phyloP scores from a whole-genome alignment of 1,140 invertebrate genomes.

The Goniozus legneri region DNA sequence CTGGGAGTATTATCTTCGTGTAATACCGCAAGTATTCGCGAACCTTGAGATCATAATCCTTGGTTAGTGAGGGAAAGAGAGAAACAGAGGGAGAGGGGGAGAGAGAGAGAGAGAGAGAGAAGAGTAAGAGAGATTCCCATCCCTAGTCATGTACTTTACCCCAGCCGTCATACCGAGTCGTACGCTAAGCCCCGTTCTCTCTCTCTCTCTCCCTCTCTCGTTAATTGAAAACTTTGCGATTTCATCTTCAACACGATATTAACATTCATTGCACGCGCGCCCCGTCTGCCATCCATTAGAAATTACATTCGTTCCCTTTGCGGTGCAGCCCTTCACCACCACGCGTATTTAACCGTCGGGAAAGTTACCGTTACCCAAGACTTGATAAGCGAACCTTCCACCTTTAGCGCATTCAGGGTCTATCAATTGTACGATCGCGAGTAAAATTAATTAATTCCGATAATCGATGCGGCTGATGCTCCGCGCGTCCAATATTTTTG shows the following conservation, averaged over 20 bases:
- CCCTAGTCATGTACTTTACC: too few relatives aligned
- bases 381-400: too few relatives aligned
- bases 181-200: too few relatives aligned
- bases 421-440: too few relatives aligned
- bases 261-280: constrained; percentile 20
- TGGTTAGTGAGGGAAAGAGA: not conserved
- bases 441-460: too few relatives aligned
- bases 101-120: not conserved
- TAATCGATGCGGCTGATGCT: too few relatives aligned
- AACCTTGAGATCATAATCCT: constrained; percentile 9
- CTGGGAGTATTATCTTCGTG: constrained; percentile 15
- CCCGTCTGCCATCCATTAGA: constrained; percentile 23
- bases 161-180: too few relatives aligned
- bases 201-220: constrained; percentile 6
- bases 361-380: too few relatives aligned
- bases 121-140: not conserved
- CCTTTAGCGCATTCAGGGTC: too few relatives aligned
- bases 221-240: constrained; percentile 28
- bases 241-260: constrained; percentile 21
- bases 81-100: not conserved
- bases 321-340: too few relatives aligned
- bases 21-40: constrained; percentile 11
- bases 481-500: too few relatives aligned
- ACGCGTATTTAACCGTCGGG: too few relatives aligned
- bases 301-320: constrained; percentile 24